Conservation (phyloP, 2,113 vertebrate genomes). For the Catharus bicknelli region DNA sequence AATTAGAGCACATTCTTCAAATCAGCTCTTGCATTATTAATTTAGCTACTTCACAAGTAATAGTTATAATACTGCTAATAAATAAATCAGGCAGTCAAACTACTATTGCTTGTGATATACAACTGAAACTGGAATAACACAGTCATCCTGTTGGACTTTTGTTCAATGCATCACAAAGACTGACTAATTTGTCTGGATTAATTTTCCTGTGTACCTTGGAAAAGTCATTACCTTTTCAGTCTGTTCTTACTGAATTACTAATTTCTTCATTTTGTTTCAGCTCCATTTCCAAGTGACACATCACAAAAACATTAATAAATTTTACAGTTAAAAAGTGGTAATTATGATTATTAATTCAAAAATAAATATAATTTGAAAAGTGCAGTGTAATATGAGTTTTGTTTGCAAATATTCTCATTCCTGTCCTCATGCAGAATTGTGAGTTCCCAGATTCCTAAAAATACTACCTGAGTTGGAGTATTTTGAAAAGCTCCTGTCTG, state of each 20-base stretch:
- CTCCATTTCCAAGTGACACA: neutral
- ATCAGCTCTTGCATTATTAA: neutral
- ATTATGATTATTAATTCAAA: neutral
- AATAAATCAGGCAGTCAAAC: neutral
- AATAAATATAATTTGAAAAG: neutral
- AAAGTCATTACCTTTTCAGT: neutral
- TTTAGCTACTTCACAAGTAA: neutral
- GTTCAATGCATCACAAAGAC: neutral
- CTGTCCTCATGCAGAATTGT: neutral
- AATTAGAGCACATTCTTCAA: neutral
- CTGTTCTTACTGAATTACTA: neutral
- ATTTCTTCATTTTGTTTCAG: neutral
- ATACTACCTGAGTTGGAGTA: neutral
- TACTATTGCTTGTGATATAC: neutral
- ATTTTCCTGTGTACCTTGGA: neutral
- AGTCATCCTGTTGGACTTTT: neutral
- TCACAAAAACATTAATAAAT: neutral
- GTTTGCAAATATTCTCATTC: neutral
- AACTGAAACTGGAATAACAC: neutral
- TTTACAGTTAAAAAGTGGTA: neutral
- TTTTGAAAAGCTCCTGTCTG: neutral
- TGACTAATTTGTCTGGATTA: neutral
- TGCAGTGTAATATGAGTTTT: neutral
- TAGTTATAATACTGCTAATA: neutral
- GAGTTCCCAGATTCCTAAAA: neutral